A percentile compares a stretch with the other conserved stretches of the same genome.
Conservation (phyloP, 1,140 invertebrate species). For the Propsilocerus akamusi region DNA sequence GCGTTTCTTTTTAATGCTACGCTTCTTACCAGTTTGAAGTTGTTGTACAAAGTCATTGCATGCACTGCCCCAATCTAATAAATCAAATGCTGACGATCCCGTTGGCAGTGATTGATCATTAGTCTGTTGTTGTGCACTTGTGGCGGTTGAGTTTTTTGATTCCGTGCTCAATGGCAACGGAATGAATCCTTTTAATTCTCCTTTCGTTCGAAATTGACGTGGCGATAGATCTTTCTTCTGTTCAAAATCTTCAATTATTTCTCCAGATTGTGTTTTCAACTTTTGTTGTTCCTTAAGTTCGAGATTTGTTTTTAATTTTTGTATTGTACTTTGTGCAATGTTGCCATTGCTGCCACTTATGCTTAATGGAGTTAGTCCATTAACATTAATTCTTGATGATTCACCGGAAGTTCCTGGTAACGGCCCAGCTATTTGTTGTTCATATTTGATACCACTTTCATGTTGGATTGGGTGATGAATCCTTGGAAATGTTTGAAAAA, state of each 20-base stretch:
- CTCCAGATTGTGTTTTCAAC: constrained; percentile 6
- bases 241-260: constrained; percentile 26
- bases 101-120: constrained; percentile 8
- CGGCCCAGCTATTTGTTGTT: neutral
- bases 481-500: neutral
- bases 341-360: neutral
- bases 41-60: constrained; percentile 22
- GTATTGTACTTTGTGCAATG: constrained; percentile 11
- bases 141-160: constrained; percentile 1
- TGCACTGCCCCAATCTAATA: constrained; percentile 16
- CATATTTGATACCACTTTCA: neutral
- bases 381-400: neutral
- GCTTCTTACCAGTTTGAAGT: constrained; percentile 7
- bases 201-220: constrained; percentile 60
- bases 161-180: constrained; percentile 7
- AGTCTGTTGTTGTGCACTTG: constrained; percentile 12
- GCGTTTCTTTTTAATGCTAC: neutral
- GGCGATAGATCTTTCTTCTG: constrained; percentile 21
- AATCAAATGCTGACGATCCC: constrained; percentile 13
- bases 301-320: constrained; percentile 6
- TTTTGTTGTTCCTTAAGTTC: constrained; percentile 8
- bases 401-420: neutral
- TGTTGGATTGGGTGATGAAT: neutral
- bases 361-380: neutral
- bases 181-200: constrained; percentile 53